Conservation (phyloP, 2,888 invertebrate species). For the Epirrhoe tristata region DNA sequence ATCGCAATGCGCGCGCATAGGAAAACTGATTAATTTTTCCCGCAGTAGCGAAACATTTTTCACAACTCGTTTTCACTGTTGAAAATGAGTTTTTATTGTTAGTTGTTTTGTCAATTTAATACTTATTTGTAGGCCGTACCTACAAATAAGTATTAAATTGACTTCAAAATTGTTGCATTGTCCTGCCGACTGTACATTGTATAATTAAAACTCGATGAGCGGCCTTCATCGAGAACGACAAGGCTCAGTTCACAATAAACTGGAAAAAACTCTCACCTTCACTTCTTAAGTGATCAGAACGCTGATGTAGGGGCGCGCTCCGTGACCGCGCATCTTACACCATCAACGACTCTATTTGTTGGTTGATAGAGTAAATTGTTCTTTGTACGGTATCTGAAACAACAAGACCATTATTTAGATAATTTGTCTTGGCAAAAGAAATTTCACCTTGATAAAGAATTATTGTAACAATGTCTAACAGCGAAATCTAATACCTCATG, state of each 20-base stretch:
- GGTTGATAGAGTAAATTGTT: slow-evolving; percentile 20
- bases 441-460: not conserved
- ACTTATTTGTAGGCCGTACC: too few relatives aligned
- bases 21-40: too few relatives aligned
- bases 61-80: too few relatives aligned
- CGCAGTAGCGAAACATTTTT: too few relatives aligned
- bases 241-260: slow-evolving; percentile 42
- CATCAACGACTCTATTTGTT: slow-evolving; percentile 18
- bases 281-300: slow-evolving; percentile 56
- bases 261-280: slow-evolving; percentile 58
- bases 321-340: slow-evolving; percentile 55
- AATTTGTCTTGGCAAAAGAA: slow-evolving; percentile 7
- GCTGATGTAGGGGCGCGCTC: slow-evolving; percentile 46
- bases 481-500: not conserved
- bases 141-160: too few relatives aligned
- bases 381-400: slow-evolving; percentile 19
- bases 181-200: slow-evolving; percentile 27
- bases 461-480: not conserved
- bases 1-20: too few relatives aligned
- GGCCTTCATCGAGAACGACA: slow-evolving; percentile 41
- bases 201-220: slow-evolving; percentile 30
- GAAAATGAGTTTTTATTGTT: too few relatives aligned
- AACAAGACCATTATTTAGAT: not conserved
- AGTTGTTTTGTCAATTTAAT: too few relatives aligned
- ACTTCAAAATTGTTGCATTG: slow-evolving; percentile 5